phyloP scores from a whole-genome alignment of 2,888 invertebrate genomes.

The Megaustenia siamemsis region DNA sequence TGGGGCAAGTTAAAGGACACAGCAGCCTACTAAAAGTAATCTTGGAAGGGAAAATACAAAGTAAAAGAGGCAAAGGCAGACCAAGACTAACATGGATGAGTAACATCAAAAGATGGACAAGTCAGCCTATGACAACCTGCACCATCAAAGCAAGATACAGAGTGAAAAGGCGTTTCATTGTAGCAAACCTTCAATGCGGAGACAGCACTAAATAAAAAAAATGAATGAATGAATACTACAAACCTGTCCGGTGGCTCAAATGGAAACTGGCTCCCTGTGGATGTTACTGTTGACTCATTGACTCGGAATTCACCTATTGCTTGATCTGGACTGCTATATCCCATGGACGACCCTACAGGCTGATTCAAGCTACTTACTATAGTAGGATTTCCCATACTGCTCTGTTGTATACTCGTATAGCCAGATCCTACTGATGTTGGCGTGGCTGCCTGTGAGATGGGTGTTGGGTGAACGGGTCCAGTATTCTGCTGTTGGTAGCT shows the following conservation, averaged over 20 bases:
- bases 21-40: no score
- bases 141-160: no score
- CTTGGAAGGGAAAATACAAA: no score
- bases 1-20: no score
- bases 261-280: constrained; percentile 61
- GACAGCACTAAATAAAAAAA: neutral
- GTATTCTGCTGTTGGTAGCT: constrained; percentile 62
- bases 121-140: no score
- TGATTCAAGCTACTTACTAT: constrained; percentile 39
- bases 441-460: constrained; percentile 49
- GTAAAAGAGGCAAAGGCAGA: no score
- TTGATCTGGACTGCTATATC: constrained; percentile 50
- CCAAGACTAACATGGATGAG: no score
- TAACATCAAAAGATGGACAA: no score
- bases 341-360: constrained; percentile 34
- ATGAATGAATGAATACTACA: neutral
- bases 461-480: constrained; percentile 46
- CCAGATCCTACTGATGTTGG: constrained; percentile 56
- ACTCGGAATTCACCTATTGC: constrained; percentile 35
- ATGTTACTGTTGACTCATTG: constrained; percentile 14
- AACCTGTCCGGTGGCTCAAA: constrained; percentile 73
- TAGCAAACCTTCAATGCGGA: no score
- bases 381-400: constrained; percentile 37
- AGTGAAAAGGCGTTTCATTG: no score
- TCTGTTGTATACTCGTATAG: constrained; percentile 40